These are phyloP conservation scores for Tetramorium parvispinum DNA, from an alignment of 1,140 invertebrate genomes.

Conservation along the genomic window DNA sequence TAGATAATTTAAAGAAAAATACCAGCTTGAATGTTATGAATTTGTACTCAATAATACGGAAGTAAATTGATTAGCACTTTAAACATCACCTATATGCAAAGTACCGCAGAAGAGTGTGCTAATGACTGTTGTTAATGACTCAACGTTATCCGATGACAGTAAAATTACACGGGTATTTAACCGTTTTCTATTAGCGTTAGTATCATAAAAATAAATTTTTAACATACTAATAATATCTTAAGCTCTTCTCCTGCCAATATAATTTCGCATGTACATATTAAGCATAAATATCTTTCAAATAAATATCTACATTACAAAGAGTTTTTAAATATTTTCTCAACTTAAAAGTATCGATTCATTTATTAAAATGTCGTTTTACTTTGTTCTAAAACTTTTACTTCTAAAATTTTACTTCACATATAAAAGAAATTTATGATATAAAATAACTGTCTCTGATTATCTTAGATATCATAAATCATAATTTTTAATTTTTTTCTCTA, in stretches of 20 bases:
- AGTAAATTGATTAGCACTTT: constrained; percentile 27
- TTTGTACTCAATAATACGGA: background rate
- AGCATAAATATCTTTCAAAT: background rate
- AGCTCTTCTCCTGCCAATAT: background rate
- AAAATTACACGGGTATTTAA: background rate
- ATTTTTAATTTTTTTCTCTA: background rate
- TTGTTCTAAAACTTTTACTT: background rate
- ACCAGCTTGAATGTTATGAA: background rate
- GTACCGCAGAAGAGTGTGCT: background rate
- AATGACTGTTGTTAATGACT: constrained; percentile 25
- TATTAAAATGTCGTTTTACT: background rate
- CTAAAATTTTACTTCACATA: no score
- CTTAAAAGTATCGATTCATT: background rate
- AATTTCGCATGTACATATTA: background rate
- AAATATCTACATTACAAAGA: background rate
- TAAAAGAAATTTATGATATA: background rate
- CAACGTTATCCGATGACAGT: background rate
- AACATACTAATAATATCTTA: constrained; percentile 5
- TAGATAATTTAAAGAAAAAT: background rate
- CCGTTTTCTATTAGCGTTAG: background rate
- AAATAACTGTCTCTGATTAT: background rate
- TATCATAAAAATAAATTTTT: background rate
- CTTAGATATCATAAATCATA: background rate
- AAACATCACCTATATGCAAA: background rate
- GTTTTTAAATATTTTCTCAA: background rate